These are phyloP conservation scores for Psilopogon haemacephalus DNA, from an alignment of 2,113 vertebrate genomes.

Conservation along the genomic window DNA sequence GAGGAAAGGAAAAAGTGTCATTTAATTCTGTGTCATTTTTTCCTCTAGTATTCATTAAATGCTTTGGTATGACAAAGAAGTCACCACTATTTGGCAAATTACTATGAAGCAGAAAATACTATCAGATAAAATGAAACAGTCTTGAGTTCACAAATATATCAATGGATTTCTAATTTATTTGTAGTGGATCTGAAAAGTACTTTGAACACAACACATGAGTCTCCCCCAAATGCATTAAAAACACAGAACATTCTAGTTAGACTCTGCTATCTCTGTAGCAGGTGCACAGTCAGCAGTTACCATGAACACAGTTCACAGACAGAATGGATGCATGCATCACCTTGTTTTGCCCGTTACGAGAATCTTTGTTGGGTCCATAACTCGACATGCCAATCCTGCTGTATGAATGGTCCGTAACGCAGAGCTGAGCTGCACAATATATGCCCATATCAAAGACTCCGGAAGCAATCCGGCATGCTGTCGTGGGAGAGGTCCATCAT, in stretches of 20 bases:
- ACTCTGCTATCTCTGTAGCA: neutral
- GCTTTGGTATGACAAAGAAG: neutral
- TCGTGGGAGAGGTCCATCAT: constrained; percentile 92
- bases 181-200: neutral
- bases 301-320: neutral
- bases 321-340: constrained; percentile 46
- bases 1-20: constrained; percentile 12
- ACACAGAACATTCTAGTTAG: neutral
- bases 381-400: constrained; percentile 93
- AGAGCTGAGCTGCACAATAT: constrained; percentile 97
- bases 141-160: neutral
- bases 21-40: neutral
- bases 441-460: constrained; percentile 98
- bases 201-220: neutral
- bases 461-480: constrained; percentile 96
- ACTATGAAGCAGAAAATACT: neutral
- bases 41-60: neutral
- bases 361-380: constrained; percentile 99
- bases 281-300: neutral
- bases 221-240: neutral
- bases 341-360: constrained; percentile 97
- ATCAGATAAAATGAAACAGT: neutral
- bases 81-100: neutral
- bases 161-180: neutral
- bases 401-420: constrained; percentile 95